Conservation (phyloP, 2,797 vertebrate genomes). For the Eulemur albifrons region DNA sequence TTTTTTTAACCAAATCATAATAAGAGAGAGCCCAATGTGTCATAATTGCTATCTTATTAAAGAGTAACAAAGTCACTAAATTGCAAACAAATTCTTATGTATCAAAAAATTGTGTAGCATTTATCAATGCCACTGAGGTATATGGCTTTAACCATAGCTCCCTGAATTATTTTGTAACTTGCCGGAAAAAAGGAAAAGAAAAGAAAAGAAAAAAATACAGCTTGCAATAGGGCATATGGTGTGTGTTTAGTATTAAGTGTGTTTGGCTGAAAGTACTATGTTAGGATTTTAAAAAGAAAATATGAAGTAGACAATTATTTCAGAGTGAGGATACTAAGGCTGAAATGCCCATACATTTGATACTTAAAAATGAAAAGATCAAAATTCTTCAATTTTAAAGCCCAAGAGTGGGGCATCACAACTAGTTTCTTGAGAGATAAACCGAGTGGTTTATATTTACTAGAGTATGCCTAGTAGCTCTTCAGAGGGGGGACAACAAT, state of each 20-base stretch:
- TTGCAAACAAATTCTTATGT: slow-evolving; percentile 22
- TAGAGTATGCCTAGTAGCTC: slow-evolving; percentile 83
- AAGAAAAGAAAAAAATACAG: not conserved
- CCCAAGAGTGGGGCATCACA: not conserved
- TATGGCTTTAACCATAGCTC: slow-evolving; percentile 64
- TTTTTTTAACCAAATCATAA: slow-evolving; percentile 51
- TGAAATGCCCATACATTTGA: not conserved
- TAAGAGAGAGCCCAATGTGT: slow-evolving; percentile 19
- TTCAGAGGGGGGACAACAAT: slow-evolving; percentile 50
- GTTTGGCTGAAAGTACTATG: slow-evolving; percentile 69
- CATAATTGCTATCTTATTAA: slow-evolving; percentile 30
- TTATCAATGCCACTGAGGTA: slow-evolving; percentile 53
- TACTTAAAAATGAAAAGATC: not conserved
- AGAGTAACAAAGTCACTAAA: slow-evolving; percentile 46
- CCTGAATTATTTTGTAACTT: slow-evolving; percentile 27
- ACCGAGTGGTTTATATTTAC: slow-evolving; percentile 81
- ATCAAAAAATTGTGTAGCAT: not conserved
- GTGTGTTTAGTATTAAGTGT: slow-evolving; percentile 61
- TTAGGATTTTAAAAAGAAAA: slow-evolving; percentile 54
- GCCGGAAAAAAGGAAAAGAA: not conserved
- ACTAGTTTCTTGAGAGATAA: slow-evolving; percentile 64
- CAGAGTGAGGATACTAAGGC: not conserved
- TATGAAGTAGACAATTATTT: slow-evolving; percentile 56
- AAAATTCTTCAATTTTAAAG: slow-evolving; percentile 3
- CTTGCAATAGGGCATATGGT: slow-evolving; percentile 65